Evolutionary conservation across 1,140 invertebrate species (phyloP).

Genomic region (Lasaia peninsularis): DNA sequence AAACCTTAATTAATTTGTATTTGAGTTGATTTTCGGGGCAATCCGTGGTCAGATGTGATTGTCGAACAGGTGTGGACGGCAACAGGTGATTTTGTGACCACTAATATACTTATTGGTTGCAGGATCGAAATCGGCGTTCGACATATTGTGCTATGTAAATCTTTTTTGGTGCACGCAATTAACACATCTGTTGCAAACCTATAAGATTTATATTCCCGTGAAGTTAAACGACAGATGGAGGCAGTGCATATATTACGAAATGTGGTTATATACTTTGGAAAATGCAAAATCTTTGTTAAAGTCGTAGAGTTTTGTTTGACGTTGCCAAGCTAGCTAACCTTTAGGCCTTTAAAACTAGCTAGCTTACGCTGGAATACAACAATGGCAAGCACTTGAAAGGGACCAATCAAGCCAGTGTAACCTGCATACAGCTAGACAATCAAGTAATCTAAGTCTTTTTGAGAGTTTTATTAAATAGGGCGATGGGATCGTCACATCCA

Average conservation of each 20-base stretch:
- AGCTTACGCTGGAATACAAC: no score
- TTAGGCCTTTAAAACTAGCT: no score
- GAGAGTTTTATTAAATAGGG: no score
- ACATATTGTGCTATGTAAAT: constrained; percentile 60
- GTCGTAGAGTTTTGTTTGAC: not conserved
- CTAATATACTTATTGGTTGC: constrained; percentile 60
- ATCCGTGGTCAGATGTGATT: constrained; percentile 57
- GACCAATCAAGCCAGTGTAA: no score
- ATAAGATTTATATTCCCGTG: constrained; percentile 27
- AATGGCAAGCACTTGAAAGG: no score
- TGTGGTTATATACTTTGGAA: constrained; percentile 5
- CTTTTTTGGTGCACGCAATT: constrained; percentile 23
- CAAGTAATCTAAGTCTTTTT: no score
- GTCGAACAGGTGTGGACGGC: constrained; percentile 59
- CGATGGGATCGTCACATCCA: no score
- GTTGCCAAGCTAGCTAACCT: no score
- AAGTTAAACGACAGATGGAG: constrained; percentile 27
- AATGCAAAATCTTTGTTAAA: constrained; percentile 6
- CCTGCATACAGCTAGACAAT: no score
- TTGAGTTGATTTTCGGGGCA: constrained; percentile 28
- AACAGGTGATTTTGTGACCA: constrained; percentile 70
- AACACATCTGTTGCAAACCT: constrained; percentile 3
- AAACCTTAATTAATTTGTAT: constrained; percentile 14
- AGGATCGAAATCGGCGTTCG: constrained; percentile 57
- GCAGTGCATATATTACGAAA: constrained; percentile 5